Evolutionary conservation across 2,888 invertebrate genomes (phyloP), one percentile per base, ranked within the genome.

Genomic region (Lathronympha strigana): DNA sequence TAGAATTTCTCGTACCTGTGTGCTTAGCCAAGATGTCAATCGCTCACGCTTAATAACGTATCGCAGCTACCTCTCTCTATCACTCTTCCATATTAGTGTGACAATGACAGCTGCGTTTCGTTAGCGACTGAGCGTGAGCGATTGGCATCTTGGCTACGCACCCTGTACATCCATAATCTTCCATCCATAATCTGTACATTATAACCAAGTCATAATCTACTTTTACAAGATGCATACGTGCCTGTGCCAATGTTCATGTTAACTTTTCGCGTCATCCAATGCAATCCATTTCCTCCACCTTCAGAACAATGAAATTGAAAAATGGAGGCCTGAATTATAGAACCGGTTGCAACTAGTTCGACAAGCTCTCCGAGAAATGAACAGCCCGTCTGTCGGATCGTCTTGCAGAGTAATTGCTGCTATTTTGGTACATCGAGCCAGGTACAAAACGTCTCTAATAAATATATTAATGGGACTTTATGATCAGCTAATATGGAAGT

Each of bases 311-410:
- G 64, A 68, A 69, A 72, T 75, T 76, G 82, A 81, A 82, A 82
- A 83, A 81, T 83, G 73, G 75, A 74, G 71, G 67, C 51, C 73
- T 88, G 87, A 84, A 88, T 88, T 88, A 86, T 87, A 77, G 72
- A 85, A 70, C 68, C 60, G 69, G 61, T n/a, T 45, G 31, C 19
- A 63, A 69, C 63, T 67, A 63, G 73, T 75, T 79, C 77, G 84
- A 83, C 77, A 79, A 80, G 90, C 88, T 89, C 77, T 89, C 79
- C 83, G 77, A 82, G 78, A 84, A 87, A 88, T 87, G 87, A 88
- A 84, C 87, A 70, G 78, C 67, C 77, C 71, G 71, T 74, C 73
- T 72, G 69, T 54, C 71, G 73, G 64, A 53, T 64, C 17, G 68
- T 69, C 62, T 70, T 68, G 70, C 58, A 68, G 82, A 86, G 86